Conservation (phyloP, 2,888 invertebrate genomes). For the Aporophyla nigra region DNA sequence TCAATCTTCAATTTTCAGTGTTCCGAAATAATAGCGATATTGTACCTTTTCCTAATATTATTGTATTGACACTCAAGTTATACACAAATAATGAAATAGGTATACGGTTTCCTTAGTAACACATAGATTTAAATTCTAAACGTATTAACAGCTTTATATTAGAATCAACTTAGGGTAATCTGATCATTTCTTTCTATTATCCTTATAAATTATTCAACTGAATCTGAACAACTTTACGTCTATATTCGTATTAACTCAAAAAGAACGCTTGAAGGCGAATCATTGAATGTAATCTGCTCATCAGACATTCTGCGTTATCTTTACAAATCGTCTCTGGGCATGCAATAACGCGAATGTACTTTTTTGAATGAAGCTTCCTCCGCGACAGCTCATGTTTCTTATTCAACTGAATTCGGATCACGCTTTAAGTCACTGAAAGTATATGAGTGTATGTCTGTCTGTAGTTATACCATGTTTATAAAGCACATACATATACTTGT, state of each 20-base stretch:
- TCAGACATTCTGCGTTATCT: slow-evolving; percentile 60
- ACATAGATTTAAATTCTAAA: slow-evolving; percentile 31
- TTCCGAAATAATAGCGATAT: not conserved
- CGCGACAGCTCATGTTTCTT: slow-evolving; percentile 56
- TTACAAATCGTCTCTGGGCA: slow-evolving; percentile 63
- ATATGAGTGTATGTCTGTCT: not conserved
- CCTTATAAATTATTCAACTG: slow-evolving; percentile 69
- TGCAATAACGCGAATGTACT: slow-evolving; percentile 64
- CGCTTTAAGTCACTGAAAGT: not conserved
- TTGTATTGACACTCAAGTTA: not conserved
- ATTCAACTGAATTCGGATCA: slow-evolving; percentile 53
- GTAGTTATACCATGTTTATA: not conserved
- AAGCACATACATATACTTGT: not conserved
- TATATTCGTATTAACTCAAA: slow-evolving; percentile 60
- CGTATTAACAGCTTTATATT: slow-evolving; percentile 48
- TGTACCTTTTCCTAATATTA: not conserved
- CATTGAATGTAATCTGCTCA: slow-evolving; percentile 62
- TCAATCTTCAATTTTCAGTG: not conserved
- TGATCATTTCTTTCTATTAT: slow-evolving; percentile 66
- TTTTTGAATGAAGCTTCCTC: slow-evolving; percentile 55
- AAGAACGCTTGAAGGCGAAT: slow-evolving; percentile 59
- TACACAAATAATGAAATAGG: slow-evolving; percentile 3
- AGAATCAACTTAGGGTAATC: slow-evolving; percentile 57
- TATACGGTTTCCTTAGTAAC: not conserved
- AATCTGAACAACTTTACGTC: slow-evolving; percentile 63